A percentile compares a stretch with the other conserved stretches of the same genome.
These are phyloP conservation scores for Anniella stebbinsi DNA, from an alignment of 2,797 vertebrate genomes.

Conservation along the genomic window DNA sequence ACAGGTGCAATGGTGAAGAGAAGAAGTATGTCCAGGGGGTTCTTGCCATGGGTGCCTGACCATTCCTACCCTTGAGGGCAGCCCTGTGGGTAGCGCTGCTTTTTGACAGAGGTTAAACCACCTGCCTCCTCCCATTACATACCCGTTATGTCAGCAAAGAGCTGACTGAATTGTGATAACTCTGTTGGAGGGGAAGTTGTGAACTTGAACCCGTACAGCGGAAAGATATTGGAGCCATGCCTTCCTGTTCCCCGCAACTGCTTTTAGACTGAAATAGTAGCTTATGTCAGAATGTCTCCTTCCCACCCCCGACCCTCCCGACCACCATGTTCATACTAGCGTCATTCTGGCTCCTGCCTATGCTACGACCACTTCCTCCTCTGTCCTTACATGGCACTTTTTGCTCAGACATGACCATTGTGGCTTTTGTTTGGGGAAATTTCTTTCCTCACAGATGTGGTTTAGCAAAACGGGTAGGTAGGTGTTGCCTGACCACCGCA, in stretches of 20 bases:
- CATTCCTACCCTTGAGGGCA: too few relatives aligned
- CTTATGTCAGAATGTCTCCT: background rate
- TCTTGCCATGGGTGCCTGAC: too few relatives aligned
- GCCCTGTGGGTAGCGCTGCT: background rate
- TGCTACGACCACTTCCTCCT: constrained; percentile 10
- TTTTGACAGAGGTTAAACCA: background rate
- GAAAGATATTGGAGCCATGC: background rate
- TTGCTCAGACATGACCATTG: background rate
- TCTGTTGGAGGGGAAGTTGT: background rate
- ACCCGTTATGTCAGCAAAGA: too few relatives aligned
- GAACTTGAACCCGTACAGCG: background rate
- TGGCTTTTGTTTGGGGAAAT: constrained; percentile 4
- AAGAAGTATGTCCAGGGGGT: too few relatives aligned
- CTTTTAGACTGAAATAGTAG: background rate
- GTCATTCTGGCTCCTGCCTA: constrained; percentile 15
- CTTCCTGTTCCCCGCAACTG: background rate
- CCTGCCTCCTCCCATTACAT: background rate
- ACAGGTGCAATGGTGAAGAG: too few relatives aligned
- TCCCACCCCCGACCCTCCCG: background rate
- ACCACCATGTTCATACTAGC: background rate
- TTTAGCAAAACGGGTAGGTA: background rate
- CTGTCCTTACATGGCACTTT: background rate
- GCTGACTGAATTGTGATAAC: background rate
- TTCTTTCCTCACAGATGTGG: background rate
- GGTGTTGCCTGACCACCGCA: background rate